These are phyloP conservation scores for Manacus vitellinus DNA, from an alignment of 2,113 vertebrate genomes.

Conservation along the genomic window DNA sequence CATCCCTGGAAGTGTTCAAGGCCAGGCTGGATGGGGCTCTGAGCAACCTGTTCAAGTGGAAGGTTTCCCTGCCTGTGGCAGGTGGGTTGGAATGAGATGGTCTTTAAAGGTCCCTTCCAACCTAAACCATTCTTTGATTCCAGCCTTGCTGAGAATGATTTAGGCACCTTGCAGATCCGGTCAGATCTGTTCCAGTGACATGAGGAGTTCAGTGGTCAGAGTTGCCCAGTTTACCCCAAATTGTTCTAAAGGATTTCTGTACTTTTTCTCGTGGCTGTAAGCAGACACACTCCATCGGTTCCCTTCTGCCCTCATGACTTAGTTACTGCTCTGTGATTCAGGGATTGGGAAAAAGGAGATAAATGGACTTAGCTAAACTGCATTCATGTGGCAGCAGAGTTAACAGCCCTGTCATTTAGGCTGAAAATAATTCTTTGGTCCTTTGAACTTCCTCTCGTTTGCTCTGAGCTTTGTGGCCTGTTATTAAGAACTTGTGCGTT, in stretches of 20 bases:
- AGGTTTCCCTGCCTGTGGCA: neutral
- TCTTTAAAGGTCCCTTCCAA: neutral
- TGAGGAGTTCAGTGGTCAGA: neutral
- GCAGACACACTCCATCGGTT: neutral
- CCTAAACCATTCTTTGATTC: neutral
- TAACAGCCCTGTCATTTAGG: neutral
- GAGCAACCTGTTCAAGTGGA: rapidly evolving
- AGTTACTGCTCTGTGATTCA: neutral
- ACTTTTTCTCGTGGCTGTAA: rapidly evolving
- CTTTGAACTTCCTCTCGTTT: neutral
- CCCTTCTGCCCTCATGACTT: neutral
- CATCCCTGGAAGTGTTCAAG: neutral
- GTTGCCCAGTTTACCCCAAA: neutral
- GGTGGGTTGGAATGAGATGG: neutral
- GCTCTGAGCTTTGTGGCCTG: neutral
- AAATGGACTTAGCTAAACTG: neutral
- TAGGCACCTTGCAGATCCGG: neutral
- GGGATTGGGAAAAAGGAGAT: neutral
- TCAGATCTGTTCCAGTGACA: neutral
- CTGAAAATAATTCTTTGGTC: neutral
- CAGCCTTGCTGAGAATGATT: neutral
- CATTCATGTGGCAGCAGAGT: neutral
- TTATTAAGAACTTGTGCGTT: neutral
- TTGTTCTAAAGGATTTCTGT: neutral
- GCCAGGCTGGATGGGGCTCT: neutral